phyloP scores from a whole-genome alignment of 2,113 vertebrate species.

The Strix uralensis region DNA sequence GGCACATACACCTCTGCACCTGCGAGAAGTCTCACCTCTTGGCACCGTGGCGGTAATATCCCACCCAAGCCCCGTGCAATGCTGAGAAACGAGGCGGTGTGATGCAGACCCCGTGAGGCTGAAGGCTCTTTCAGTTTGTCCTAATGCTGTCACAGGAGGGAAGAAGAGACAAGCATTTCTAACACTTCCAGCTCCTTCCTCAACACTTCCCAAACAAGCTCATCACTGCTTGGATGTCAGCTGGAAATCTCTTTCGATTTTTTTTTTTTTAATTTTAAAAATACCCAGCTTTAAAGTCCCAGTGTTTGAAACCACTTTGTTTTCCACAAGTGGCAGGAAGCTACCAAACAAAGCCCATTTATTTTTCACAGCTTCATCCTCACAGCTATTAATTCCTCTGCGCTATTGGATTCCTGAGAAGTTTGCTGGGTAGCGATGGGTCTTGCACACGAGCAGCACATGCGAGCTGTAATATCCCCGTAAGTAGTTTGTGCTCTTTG shows the following conservation, averaged over 20 bases:
- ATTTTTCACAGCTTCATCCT: neutral
- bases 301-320: neutral
- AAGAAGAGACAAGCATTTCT: neutral
- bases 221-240: accelerated
- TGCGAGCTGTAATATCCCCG: accelerated
- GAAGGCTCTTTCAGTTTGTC: neutral
- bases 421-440: neutral
- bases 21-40: neutral
- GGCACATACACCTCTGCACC: neutral
- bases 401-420: neutral
- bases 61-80: neutral
- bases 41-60: accelerated
- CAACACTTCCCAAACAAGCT: neutral
- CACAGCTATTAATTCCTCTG: neutral
- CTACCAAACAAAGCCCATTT: neutral
- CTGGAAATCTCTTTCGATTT: neutral
- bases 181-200: neutral
- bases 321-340: conserved; percentile 18
- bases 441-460: neutral
- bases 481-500: neutral
- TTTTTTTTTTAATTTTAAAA: neutral
- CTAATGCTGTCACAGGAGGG: neutral
- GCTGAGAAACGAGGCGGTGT: accelerated
- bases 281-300: neutral
- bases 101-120: neutral